Conservation (phyloP, 1,140 invertebrate genomes). For the Drosophila navojoa region DNA sequence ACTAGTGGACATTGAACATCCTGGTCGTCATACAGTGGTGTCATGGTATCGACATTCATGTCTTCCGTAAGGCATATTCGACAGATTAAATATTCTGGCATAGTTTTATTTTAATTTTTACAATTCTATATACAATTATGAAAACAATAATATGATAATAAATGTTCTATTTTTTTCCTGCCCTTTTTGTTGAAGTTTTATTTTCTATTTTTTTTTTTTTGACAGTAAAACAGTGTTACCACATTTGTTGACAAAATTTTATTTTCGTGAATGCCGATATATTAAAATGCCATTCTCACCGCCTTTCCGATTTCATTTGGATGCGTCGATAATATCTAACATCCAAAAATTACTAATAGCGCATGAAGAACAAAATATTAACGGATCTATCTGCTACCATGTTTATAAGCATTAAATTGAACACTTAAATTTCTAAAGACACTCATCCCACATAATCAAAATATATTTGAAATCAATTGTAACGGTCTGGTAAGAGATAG, state of each 20-base stretch:
- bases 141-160: conserved; percentile 25
- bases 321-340: not conserved
- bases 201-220: conserved; percentile 27
- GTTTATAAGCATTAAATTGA: no score
- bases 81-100: conserved; percentile 76
- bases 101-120: conserved; percentile 23
- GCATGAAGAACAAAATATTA: no score
- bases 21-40: conserved; percentile 66
- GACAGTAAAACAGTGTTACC: conserved; percentile 30
- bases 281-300: not conserved
- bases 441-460: not conserved
- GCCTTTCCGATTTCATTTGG: not conserved
- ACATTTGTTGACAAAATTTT: not conserved
- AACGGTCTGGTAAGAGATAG: not conserved
- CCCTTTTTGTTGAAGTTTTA: conserved; percentile 20
- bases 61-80: conserved; percentile 76
- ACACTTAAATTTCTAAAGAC: no score
- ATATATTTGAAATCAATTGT: not conserved
- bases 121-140: conserved; percentile 23
- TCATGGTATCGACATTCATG: conserved; percentile 61
- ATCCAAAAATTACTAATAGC: not conserved
- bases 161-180: conserved; percentile 29
- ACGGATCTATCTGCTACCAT: no score
- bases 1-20: conserved; percentile 63
- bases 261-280: conserved; percentile 6